These are phyloP conservation scores for Mastomys coucha DNA, from an alignment of 2,113 vertebrate species.

Conservation along the genomic window DNA sequence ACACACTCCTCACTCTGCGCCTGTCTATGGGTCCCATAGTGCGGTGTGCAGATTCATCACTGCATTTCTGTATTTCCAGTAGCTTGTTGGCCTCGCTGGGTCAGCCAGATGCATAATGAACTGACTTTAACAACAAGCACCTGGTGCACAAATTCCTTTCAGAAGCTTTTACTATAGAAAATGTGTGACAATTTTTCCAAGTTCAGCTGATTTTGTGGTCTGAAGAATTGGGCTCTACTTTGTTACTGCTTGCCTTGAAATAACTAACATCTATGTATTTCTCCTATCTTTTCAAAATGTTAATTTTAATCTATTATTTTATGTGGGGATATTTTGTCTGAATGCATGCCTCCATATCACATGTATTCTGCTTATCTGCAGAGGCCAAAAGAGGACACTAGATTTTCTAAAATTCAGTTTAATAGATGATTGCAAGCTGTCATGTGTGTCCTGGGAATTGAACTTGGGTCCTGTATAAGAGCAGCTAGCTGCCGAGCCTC, in stretches of 20 bases:
- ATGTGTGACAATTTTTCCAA: slow-evolving; percentile 44
- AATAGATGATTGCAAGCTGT: not conserved
- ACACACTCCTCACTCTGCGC: not conserved
- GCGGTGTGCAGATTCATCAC: not conserved
- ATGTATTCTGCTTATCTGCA: not conserved
- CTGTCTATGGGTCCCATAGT: not conserved
- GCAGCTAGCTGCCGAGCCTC: not conserved
- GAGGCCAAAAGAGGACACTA: not conserved
- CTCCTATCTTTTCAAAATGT: not conserved
- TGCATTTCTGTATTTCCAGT: not conserved
- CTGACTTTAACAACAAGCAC: slow-evolving; percentile 27
- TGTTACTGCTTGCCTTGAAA: slow-evolving; percentile 29
- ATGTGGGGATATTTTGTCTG: not conserved
- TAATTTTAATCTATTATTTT: not conserved
- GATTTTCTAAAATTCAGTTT: not conserved
- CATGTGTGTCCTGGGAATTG: not conserved
- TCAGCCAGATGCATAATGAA: slow-evolving; percentile 1
- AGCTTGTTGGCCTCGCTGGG: slow-evolving; percentile 3
- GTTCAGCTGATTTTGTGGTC: not conserved
- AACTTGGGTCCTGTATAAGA: not conserved
- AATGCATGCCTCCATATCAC: not conserved
- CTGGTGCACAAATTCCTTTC: slow-evolving; percentile 2
- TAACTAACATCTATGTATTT: not conserved
- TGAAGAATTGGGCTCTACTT: slow-evolving; percentile 34
- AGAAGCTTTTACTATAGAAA: slow-evolving; percentile 21